Conservation (phyloP, 1,140 invertebrate species). For the Drosophila nebulosa region DNA sequence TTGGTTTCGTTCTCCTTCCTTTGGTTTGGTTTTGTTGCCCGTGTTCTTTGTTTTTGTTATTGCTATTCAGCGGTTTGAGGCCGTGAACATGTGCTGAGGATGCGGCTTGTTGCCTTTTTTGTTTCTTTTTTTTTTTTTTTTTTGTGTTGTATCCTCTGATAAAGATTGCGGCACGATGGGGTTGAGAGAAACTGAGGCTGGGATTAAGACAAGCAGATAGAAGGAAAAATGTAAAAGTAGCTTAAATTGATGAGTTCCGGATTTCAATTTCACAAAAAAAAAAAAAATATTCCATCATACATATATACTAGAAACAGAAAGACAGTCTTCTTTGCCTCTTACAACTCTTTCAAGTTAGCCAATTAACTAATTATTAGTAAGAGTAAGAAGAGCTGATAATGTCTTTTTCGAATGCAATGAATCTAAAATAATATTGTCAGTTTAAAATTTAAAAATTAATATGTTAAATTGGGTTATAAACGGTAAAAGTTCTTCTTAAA, state of each 20-base stretch:
- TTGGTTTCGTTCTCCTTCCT: background rate
- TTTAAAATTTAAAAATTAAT: too few relatives aligned
- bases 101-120: conserved; percentile 56
- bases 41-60: conserved; percentile 17
- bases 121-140: background rate
- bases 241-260: conserved; percentile 8
- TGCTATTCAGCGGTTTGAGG: conserved; percentile 12
- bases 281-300: background rate
- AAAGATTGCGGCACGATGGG: conserved; percentile 52
- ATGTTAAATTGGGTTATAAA: too few relatives aligned
- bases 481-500: too few relatives aligned
- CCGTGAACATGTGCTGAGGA: conserved; percentile 28
- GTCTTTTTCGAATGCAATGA: too few relatives aligned
- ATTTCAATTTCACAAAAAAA: background rate
- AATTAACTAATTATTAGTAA: too few relatives aligned
- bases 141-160: conserved; percentile 32
- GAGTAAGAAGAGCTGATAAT: too few relatives aligned
- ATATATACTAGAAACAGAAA: background rate
- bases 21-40: background rate
- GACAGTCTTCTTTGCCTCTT: background rate
- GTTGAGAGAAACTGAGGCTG: conserved; percentile 18
- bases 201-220: conserved; percentile 9
- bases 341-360: too few relatives aligned
- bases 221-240: background rate
- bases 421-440: too few relatives aligned